Evolutionary conservation across 2,113 vertebrate genomes (phyloP).

Genomic region (Ploceus nigricollis): DNA sequence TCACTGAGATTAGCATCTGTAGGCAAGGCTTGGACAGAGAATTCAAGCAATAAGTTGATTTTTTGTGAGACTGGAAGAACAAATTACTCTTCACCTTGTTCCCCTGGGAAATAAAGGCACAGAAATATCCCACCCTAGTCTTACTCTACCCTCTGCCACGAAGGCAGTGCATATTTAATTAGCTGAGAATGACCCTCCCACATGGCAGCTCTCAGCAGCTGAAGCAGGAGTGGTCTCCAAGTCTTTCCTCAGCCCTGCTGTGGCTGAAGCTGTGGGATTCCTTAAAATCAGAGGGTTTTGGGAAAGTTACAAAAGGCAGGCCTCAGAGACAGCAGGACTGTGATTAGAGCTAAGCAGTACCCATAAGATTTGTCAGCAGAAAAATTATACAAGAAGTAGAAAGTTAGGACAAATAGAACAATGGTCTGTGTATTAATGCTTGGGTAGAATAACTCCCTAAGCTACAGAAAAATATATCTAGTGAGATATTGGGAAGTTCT

Average conservation of each 20-base stretch:
- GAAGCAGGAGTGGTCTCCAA: neutral
- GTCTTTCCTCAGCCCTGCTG: too few species aligned
- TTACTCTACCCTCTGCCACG: neutral
- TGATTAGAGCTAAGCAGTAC: too few species aligned
- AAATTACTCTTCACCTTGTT: neutral
- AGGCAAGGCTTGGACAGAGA: neutral
- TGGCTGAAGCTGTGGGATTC: neutral
- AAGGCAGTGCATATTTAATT: neutral
- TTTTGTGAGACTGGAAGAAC: neutral
- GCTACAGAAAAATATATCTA: too few species aligned
- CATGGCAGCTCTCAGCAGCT: neutral
- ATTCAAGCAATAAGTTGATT: neutral
- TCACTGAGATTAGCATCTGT: neutral
- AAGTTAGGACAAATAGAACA: too few species aligned
- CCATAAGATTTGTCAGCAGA: too few species aligned
- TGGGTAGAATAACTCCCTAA: too few species aligned
- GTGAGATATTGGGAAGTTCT: too few species aligned
- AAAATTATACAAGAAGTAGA: too few species aligned
- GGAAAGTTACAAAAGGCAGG: too few species aligned
- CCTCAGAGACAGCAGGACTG: too few species aligned
- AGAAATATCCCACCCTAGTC: neutral
- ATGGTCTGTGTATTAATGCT: too few species aligned
- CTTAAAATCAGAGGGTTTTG: too few species aligned
- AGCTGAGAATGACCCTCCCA: neutral
- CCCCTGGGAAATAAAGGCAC: neutral